phyloP scores from a whole-genome alignment of 2,888 invertebrate species.

The Thelaira solivaga region DNA sequence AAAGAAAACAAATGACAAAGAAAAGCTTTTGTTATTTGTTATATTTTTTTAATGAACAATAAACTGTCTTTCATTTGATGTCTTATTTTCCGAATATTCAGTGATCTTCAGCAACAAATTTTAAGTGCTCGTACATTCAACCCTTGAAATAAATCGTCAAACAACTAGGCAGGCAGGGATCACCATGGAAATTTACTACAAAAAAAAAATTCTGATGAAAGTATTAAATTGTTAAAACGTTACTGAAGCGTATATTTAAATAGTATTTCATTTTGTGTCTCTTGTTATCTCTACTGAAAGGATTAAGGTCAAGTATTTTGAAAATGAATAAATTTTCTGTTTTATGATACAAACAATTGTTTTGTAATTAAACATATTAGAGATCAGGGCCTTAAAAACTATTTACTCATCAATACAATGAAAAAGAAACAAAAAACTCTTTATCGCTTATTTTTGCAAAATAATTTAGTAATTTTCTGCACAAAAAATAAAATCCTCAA shows the following conservation, averaged over 20 bases:
- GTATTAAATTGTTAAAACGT: constrained; percentile 56
- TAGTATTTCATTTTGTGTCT: constrained; percentile 25
- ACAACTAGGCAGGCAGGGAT: constrained; percentile 25
- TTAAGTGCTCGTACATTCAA: not conserved
- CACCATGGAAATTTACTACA: constrained; percentile 16
- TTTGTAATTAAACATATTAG: no score
- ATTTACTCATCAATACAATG: no score
- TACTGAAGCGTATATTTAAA: constrained; percentile 57
- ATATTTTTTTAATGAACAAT: constrained; percentile 41
- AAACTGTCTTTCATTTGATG: constrained; percentile 35
- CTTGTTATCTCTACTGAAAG: constrained; percentile 38
- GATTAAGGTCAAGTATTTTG: constrained; percentile 58
- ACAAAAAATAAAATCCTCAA: no score
- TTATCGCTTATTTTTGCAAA: no score
- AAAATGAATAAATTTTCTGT: not conserved
- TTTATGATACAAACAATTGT: constrained; percentile 6
- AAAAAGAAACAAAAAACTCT: no score
- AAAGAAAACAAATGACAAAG: not conserved
- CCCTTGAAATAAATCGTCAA: not conserved
- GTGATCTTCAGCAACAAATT: constrained; percentile 43
- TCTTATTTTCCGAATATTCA: constrained; percentile 14
- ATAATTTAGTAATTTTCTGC: no score
- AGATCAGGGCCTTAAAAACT: no score
- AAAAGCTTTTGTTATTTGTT: not conserved
- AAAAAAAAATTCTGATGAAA: constrained; percentile 15